Percentiles rank a stretch among this genome's conserved stretches.
phyloP scores from a whole-genome alignment of 1,140 invertebrate genomes.

The Oryctes rhinoceros region DNA sequence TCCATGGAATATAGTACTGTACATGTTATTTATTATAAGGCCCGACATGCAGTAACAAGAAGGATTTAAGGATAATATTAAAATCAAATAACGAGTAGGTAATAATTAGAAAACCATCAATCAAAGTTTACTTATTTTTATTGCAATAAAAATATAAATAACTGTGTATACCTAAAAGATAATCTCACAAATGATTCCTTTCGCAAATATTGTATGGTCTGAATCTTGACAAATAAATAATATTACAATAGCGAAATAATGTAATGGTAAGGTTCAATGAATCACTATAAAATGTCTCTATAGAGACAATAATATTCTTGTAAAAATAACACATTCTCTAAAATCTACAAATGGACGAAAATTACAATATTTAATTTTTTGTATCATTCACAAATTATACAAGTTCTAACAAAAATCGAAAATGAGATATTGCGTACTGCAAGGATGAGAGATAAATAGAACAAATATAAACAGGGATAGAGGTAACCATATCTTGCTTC shows the following conservation, averaged over 20 bases:
- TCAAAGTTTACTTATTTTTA: conserved; percentile 36
- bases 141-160: conserved; percentile 43
- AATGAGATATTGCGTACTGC: neutral
- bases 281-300: conserved; percentile 40
- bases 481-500: too few relatives aligned
- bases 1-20: too few relatives aligned
- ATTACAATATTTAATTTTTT: conserved; percentile 38
- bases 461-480: too few relatives aligned
- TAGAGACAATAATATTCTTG: conserved; percentile 41
- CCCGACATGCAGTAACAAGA: too few relatives aligned
- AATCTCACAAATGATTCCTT: conserved; percentile 36
- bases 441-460: too few relatives aligned
- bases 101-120: neutral
- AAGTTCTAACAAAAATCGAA: neutral
- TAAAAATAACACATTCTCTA: conserved; percentile 41
- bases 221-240: conserved; percentile 24
- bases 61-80: neutral
- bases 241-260: conserved; percentile 31
- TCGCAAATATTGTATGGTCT: conserved; percentile 25
- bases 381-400: conserved; percentile 23
- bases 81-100: neutral
- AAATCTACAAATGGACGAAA: conserved; percentile 38
- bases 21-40: too few relatives aligned
- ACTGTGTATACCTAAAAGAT: conserved; percentile 40
- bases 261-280: conserved; percentile 4